Conservation (phyloP, 2,888 invertebrate genomes). For the Trissonchulus sp. region DNA sequence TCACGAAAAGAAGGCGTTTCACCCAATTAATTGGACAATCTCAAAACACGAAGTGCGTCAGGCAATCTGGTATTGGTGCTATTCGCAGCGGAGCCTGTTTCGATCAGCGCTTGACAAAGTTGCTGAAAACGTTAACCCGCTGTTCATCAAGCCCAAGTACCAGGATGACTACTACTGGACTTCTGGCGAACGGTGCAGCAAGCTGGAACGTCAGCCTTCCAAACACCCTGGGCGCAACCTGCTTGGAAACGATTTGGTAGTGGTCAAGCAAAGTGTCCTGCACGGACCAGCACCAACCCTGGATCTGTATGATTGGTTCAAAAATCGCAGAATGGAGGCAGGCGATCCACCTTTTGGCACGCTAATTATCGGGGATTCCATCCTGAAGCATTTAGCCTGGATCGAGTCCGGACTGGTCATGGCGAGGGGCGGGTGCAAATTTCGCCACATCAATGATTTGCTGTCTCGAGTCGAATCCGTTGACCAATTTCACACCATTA, state of each 20-base stretch:
- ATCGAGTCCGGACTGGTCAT: neutral
- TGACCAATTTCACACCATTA: neutral
- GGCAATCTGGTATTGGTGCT: neutral
- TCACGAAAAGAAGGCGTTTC: neutral
- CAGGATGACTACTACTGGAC: neutral
- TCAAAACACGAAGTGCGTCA: neutral
- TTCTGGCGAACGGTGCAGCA: neutral
- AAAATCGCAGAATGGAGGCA: no score
- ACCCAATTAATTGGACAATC: neutral
- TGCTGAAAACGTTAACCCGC: no score
- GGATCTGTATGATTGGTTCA: no score
- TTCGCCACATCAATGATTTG: neutral
- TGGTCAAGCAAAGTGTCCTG: neutral
- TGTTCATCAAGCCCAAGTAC: neutral
- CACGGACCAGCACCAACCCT: no score
- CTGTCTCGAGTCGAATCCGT: neutral
- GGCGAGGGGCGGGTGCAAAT: neutral
- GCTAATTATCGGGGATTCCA: neutral
- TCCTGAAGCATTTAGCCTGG: neutral
- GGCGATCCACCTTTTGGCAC: no score
- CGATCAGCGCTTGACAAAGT: no score
- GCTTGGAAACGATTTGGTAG: neutral
- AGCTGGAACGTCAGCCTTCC: neutral
- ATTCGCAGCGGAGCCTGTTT: neutral
- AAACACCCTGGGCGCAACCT: neutral